These are phyloP conservation scores for Urocitellus parryii DNA, from an alignment of 2,113 vertebrate genomes.

Conservation along the genomic window DNA sequence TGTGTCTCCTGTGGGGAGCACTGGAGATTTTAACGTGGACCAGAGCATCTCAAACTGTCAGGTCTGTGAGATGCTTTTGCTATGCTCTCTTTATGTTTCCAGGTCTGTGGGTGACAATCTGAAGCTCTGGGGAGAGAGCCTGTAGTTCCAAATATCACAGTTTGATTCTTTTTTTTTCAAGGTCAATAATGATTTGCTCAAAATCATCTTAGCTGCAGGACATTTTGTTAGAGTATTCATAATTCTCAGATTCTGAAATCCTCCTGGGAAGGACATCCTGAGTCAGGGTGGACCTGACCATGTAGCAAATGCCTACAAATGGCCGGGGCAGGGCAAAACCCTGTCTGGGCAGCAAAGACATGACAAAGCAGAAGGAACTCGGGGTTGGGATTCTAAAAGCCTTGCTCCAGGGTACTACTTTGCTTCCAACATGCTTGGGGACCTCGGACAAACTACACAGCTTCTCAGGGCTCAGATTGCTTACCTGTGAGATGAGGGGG, in stretches of 20 bases:
- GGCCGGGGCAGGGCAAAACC: not conserved
- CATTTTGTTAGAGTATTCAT: not conserved
- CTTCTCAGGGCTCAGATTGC: not conserved
- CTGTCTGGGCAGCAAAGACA: too few relatives aligned
- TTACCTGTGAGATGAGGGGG: not conserved
- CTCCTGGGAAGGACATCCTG: not conserved
- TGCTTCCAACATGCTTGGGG: not conserved
- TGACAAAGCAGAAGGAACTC: not conserved
- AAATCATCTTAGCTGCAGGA: not conserved
- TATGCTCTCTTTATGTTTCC: not conserved
- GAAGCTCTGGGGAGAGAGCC: not conserved
- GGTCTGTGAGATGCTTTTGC: not conserved
- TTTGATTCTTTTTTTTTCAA: not conserved
- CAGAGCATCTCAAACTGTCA: not conserved
- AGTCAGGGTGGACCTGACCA: not conserved
- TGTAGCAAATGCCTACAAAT: not conserved
- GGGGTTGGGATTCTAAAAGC: not conserved
- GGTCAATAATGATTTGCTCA: not conserved
- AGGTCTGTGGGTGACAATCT: not conserved
- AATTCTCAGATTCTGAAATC: not conserved
- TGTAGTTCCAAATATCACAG: not conserved
- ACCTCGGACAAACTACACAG: not conserved
- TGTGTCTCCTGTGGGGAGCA: not conserved
- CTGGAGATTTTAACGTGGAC: not conserved
- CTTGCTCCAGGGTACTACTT: not conserved